Evolutionary conservation across 2,113 vertebrate genomes (phyloP).

Genomic region (Pagrus major): DNA sequence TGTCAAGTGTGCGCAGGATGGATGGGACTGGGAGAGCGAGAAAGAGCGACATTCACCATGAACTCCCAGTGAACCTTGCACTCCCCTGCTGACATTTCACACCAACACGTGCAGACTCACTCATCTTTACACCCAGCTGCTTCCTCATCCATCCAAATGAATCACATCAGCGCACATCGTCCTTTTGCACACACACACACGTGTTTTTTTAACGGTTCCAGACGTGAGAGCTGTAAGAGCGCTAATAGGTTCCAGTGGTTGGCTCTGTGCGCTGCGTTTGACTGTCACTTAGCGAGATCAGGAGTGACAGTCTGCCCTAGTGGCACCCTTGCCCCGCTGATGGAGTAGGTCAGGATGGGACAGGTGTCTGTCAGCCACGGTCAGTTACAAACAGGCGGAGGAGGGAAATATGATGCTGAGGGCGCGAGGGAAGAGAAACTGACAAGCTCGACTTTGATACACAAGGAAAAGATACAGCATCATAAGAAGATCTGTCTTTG

Average conservation of each 20-base stretch:
- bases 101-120: background rate
- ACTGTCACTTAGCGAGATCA: constrained; percentile 56
- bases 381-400: constrained; percentile 10
- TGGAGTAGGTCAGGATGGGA: constrained; percentile 47
- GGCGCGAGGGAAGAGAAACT: background rate
- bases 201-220: background rate
- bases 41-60: constrained; percentile 36
- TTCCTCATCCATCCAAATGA: constrained; percentile 20
- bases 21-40: background rate
- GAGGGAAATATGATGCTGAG: constrained; percentile 4
- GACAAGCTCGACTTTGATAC: background rate
- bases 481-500: no score
- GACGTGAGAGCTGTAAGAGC: constrained; percentile 5
- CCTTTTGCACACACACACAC: background rate
- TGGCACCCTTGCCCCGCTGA: constrained; percentile 45
- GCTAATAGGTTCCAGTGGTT: constrained; percentile 57
- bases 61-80: constrained; percentile 69
- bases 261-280: constrained; percentile 20
- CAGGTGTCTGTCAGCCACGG: constrained; percentile 44
- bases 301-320: constrained; percentile 53
- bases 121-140: background rate
- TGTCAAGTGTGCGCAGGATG: constrained; percentile 36
- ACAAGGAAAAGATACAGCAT: background rate
- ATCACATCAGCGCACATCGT: constrained; percentile 38
- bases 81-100: constrained; percentile 60